Conservation (phyloP, 2,113 vertebrate species). For the Sialia sialis region DNA sequence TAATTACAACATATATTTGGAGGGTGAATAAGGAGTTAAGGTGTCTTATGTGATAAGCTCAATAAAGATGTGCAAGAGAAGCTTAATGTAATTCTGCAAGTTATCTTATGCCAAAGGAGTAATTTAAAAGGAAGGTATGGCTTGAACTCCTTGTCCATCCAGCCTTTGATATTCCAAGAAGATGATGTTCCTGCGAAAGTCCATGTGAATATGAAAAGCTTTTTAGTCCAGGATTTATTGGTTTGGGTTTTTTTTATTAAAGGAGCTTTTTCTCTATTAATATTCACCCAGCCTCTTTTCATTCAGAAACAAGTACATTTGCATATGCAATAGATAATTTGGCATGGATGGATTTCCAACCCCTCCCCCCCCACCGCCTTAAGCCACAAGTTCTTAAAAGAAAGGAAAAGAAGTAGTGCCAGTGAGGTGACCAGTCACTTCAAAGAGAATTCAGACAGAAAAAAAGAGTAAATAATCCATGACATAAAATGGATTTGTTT, state of each 20-base stretch:
- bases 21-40: not conserved
- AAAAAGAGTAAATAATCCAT: not conserved
- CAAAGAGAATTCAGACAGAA: not conserved
- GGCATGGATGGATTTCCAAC: no score
- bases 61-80: not conserved
- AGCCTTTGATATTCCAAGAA: not conserved
- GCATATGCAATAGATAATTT: not conserved
- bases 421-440: not conserved
- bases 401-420: not conserved
- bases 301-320: not conserved
- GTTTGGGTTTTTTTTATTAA: not conserved
- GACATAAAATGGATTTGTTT: not conserved
- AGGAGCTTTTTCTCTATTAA: not conserved
- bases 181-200: not conserved
- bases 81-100: not conserved
- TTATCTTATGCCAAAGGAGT: not conserved
- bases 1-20: not conserved
- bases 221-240: not conserved
- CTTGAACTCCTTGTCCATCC: not conserved
- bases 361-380: rapidly evolving
- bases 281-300: not conserved
- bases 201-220: not conserved
- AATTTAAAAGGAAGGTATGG: not conserved
- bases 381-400: not conserved
- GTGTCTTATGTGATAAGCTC: not conserved